Evolutionary conservation across 2,888 invertebrate species (phyloP), one percentile per base, ranked within the genome.

Genomic region (Mythimna loreyi): DNA sequence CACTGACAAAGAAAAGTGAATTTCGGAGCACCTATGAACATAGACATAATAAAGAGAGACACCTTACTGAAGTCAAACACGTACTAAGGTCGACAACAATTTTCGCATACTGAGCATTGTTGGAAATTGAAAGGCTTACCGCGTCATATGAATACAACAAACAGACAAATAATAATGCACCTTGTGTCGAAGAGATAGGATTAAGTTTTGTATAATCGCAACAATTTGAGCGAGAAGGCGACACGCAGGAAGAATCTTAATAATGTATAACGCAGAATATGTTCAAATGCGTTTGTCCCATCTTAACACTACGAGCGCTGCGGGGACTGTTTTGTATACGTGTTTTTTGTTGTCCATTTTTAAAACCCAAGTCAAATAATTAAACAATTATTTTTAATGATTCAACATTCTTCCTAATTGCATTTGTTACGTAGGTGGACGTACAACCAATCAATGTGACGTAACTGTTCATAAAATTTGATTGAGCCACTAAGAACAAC

Each of bases 21-120:
- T 89, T 83, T 81, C 78, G 63, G 82, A 83, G 76, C 81, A 86
- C 81, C 84, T 80, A 81, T 81, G 78, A 74, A 81, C 82, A 81
- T 66, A 79, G 75, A 78, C 79, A 81, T 80, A 84, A 83, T 85
- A 83, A 86, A 87, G 71, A 82, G 76, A 61, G 75, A 87, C 83
- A 77, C 76, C 79, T 75, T 77, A 81, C 82, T 81, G 82, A 83
- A 89, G 87, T 89, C 87, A 89, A 87, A 86, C 91, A 90, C 91
- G 91, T 90, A 89, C 89, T 90, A 88, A 91, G 91, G 90, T 90
- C 89, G 91, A 89, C 91, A 91, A 91, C 92, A 91, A 91, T 92
- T 91, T 92, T 92, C 91, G 91, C 92, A 92, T 92, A 90, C 92
- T 86, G 89, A 92, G 86, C 92, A 91, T 91, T 91, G 92, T 89